phyloP scores from a whole-genome alignment of 2,797 vertebrate species.

The Euthynnus affinis region DNA sequence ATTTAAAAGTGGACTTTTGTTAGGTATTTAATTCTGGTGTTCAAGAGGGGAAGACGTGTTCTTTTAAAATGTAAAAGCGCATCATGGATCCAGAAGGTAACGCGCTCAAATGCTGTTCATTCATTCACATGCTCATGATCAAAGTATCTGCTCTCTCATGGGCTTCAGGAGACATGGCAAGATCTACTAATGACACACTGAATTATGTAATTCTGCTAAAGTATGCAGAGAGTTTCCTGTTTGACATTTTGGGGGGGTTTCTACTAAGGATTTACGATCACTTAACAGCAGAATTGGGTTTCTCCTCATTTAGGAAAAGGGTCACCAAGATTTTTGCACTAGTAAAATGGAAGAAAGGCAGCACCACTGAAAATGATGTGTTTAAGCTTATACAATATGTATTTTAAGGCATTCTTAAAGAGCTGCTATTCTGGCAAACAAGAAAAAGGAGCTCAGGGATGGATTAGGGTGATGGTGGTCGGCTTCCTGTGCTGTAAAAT shows the following conservation, averaged over 20 bases:
- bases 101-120: neutral
- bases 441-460: too few relatives aligned
- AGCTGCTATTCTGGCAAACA: too few relatives aligned
- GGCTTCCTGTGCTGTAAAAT: neutral
- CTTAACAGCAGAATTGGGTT: too few relatives aligned
- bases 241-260: neutral
- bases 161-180: neutral
- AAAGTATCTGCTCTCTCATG: constrained; percentile 3
- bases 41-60: too few relatives aligned
- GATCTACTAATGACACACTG: neutral
- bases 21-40: neutral
- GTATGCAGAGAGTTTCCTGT: neutral
- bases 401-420: too few relatives aligned
- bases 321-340: too few relatives aligned
- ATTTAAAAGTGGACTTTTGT: neutral
- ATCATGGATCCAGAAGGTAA: neutral
- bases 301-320: neutral
- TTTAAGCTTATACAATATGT: too few relatives aligned
- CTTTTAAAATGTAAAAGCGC: constrained; percentile 2
- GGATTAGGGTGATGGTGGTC: too few relatives aligned
- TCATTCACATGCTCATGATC: neutral
- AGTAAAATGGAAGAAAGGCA: too few relatives aligned
- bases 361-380: too few relatives aligned
- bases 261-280: too few relatives aligned
- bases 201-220: neutral